Evolutionary conservation across 2,113 vertebrate species (phyloP).

Genomic region (Petromus typicus): DNA sequence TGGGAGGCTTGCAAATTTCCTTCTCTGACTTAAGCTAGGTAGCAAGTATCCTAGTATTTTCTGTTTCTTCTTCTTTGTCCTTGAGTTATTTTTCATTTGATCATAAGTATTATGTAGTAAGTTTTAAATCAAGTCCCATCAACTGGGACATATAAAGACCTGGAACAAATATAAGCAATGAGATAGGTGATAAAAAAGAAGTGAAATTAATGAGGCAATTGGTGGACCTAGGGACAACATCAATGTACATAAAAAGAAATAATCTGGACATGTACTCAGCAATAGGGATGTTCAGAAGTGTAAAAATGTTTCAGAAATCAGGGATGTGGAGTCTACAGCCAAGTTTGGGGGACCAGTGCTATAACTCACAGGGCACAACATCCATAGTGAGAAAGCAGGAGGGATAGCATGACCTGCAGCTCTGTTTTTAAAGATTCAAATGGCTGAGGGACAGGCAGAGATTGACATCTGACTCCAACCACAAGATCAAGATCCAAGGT

Average conservation of each 20-base stretch:
- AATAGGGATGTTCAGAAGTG: neutral
- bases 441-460: neutral
- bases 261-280: neutral
- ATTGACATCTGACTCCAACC: neutral
- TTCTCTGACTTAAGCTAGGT: neutral
- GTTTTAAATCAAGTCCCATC: neutral
- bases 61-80: neutral
- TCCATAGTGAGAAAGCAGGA: neutral
- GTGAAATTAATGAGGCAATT: neutral
- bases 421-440: neutral
- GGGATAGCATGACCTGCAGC: neutral
- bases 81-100: neutral
- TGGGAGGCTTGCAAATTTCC: neutral
- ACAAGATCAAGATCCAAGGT: neutral
- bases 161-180: neutral
- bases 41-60: neutral
- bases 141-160: neutral
- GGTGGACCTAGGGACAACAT: too few species aligned
- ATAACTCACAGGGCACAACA: neutral
- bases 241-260: neutral
- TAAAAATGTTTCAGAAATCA: neutral
- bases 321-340: neutral
- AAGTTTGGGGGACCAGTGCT: neutral
- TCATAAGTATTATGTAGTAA: neutral
- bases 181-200: neutral